Conservation (phyloP, 2,888 invertebrate species). For the Thereva nobilitata region DNA sequence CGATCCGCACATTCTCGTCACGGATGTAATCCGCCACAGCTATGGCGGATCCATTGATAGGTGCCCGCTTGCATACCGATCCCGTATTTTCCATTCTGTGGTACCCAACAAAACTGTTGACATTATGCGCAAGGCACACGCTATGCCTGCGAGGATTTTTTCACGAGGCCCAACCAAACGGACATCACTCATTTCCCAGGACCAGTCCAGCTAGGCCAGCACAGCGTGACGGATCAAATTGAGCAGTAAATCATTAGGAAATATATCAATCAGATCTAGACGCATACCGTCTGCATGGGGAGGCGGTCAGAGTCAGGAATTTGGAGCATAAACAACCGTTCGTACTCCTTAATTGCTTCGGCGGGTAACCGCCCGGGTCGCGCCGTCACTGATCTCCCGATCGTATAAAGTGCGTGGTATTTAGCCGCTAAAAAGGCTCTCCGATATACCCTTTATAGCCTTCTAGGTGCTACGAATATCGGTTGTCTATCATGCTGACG, state of each 20-base stretch:
- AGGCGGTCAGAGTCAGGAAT: too few relatives aligned
- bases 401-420: constrained; percentile 18
- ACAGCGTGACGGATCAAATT: constrained; percentile 26
- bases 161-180: constrained; percentile 1
- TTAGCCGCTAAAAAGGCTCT: constrained; percentile 17
- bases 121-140: too few relatives aligned
- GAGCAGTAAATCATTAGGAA: constrained; percentile 18
- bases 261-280: constrained; percentile 26
- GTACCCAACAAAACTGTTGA: too few relatives aligned
- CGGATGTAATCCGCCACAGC: neutral
- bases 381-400: neutral
- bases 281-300: neutral
- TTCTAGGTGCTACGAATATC: constrained; percentile 15
- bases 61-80: too few relatives aligned
- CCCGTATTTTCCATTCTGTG: too few relatives aligned
- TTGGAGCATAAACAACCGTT: too few relatives aligned
- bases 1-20: neutral
- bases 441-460: constrained; percentile 14
- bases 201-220: neutral
- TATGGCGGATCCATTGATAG: too few relatives aligned
- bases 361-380: too few relatives aligned
- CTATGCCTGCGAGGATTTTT: neutral
- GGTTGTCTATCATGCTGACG: constrained; percentile 20
- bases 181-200: constrained; percentile 13
- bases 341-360: too few relatives aligned